Conservation (phyloP, 2,888 invertebrate species). For the Monochamus alternatus region DNA sequence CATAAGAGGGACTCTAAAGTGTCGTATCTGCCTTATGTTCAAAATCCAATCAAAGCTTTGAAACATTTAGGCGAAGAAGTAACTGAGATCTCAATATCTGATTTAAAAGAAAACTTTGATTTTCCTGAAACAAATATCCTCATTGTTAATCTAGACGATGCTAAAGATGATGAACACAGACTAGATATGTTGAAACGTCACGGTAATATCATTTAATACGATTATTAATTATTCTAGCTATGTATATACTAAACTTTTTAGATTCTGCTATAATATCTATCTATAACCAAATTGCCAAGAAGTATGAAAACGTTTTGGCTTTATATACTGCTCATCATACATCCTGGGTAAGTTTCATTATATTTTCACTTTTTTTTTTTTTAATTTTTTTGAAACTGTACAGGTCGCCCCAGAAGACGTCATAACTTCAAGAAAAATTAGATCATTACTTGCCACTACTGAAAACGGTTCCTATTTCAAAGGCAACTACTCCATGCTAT, state of each 20-base stretch:
- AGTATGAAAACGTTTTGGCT: slow-evolving; percentile 72
- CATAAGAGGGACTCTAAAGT: slow-evolving; percentile 64
- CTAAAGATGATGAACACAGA: slow-evolving; percentile 74
- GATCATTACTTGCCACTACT: slow-evolving; percentile 53
- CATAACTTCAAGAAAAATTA: slow-evolving; percentile 56
- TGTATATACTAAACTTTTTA: slow-evolving; percentile 54
- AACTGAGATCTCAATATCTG: slow-evolving; percentile 61
- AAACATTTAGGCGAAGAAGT: slow-evolving; percentile 70
- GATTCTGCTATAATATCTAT: slow-evolving; percentile 74
- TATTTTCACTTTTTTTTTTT: neutral
- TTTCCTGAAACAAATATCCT: slow-evolving; percentile 72
- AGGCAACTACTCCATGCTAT: neutral
- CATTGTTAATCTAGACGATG: slow-evolving; percentile 76
- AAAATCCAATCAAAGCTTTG: slow-evolving; percentile 75
- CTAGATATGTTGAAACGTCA: slow-evolving; percentile 75
- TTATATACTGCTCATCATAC: slow-evolving; percentile 76
- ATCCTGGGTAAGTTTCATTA: slow-evolving; percentile 70
- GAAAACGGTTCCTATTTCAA: neutral
- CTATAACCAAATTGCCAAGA: slow-evolving; percentile 71
- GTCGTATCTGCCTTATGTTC: slow-evolving; percentile 78
- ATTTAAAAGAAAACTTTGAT: slow-evolving; percentile 60
- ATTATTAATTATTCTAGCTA: too few species aligned
- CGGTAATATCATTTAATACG: slow-evolving; percentile 66
- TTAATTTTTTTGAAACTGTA: slow-evolving; percentile 23
- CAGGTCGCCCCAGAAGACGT: slow-evolving; percentile 63